Evolutionary conservation across 2,113 vertebrate species (phyloP).

Genomic region (Zosterops borbonicus): DNA sequence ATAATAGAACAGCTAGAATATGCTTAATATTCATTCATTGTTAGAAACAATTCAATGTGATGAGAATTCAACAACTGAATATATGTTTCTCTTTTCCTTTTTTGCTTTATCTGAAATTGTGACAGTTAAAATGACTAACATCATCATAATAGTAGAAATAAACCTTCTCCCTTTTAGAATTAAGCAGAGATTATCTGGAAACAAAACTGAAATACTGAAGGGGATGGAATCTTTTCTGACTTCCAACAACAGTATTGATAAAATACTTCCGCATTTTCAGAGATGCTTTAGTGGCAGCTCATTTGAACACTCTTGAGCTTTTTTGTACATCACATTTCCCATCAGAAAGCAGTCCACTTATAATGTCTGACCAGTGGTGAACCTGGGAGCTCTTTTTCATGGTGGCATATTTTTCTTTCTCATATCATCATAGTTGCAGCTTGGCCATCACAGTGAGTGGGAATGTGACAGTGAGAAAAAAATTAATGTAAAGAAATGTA

Average conservation of each 20-base stretch:
- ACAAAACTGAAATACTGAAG: neutral
- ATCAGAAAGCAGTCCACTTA: neutral
- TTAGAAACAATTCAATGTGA: neutral
- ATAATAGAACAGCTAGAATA: neutral
- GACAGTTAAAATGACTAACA: neutral
- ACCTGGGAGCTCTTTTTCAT: neutral
- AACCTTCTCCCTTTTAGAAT: neutral
- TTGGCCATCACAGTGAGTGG: neutral
- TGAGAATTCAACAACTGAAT: neutral
- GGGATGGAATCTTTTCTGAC: neutral
- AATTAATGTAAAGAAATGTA: rapidly evolving
- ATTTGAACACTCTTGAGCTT: neutral
- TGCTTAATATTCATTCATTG: neutral
- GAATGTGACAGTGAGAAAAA: neutral
- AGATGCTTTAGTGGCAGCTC: neutral
- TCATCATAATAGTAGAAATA: neutral
- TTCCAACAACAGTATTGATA: neutral
- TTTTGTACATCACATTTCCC: neutral
- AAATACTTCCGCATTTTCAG: neutral
- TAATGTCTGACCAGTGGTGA: neutral
- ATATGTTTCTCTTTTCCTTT: neutral
- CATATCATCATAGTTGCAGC: neutral
- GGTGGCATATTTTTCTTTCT: neutral
- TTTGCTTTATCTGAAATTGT: neutral
- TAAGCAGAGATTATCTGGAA: neutral